Base-by-base conservation (phyloP, 2,113 vertebrate genomes). In the Octodon degus region DNA sequence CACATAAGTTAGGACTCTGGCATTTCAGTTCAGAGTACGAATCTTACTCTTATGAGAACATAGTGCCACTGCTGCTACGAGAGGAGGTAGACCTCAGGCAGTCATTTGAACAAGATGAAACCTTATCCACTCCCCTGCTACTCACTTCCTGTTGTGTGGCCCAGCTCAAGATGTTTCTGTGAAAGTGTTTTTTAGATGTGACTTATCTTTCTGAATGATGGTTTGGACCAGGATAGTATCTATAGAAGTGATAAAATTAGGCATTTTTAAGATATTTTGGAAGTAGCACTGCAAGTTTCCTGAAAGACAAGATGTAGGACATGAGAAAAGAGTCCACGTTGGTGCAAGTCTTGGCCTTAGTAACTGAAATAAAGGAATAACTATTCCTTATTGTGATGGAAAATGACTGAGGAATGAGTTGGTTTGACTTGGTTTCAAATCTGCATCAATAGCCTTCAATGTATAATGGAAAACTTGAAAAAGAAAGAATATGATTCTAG, bases 161-260 rank as follows among this genome's bases (percentile, higher is more conserved):
- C n/a, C 74, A 77, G 74, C 43, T 30, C 79, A 85, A 72, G 94
- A 85, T 40, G 32, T 93, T 84, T 93, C 77, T 58, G 34, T 88
- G 62, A 77, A 70, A 27, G 20, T 58, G 20, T 43, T 81, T 80
- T 86, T 47, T 43, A 47, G n/a, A 37, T 43, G 40, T 74, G 37
- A 74, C 86, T 62, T 43, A 34, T 16, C 85, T 37, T 72, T 55
- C n/a, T 86, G 4, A n/a, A 13, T 43, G 20, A 32, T 81, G 58
- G 25, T 40, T 83, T 11, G 87, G 25, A 55, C 3, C 19, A 34
- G 70, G 37, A 65, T 1, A n/a, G 22, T 17, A 43, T 8, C 37
- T 0, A 0, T 0, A 7, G 17, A 34, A 20, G 50, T 25, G 37
- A 55, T 53, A 3, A 34, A 80, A 25, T 24, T 34, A 34, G 55